Evolutionary conservation across 2,888 invertebrate genomes (phyloP).

Genomic region (Lutraria lutraria): DNA sequence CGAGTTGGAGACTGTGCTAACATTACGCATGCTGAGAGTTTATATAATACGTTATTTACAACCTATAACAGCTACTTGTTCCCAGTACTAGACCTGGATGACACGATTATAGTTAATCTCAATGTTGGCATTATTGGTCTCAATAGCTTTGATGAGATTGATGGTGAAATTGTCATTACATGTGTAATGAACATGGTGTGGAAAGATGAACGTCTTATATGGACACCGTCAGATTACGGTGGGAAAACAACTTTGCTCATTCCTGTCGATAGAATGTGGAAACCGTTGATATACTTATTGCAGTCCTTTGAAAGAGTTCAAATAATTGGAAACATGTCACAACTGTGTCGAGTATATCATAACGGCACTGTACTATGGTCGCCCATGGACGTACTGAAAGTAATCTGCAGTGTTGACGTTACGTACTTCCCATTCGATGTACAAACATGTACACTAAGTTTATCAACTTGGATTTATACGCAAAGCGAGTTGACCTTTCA

Average conservation of each 20-base stretch:
- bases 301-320: conserved; percentile 36
- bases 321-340: conserved; percentile 32
- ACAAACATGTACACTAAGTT: conserved; percentile 48
- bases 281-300: conserved; percentile 47
- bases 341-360: conserved; percentile 4
- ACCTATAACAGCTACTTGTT: conserved; percentile 45
- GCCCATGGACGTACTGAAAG: conserved; percentile 31
- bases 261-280: conserved; percentile 49
- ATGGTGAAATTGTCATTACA: conserved; percentile 45
- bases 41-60: conserved; percentile 37
- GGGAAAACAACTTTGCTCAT: conserved; percentile 30
- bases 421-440: conserved; percentile 62
- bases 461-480: neutral
- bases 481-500: neutral
- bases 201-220: conserved; percentile 45
- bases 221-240: conserved; percentile 56
- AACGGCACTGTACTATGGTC: conserved; percentile 49
- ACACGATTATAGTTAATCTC: conserved; percentile 24
- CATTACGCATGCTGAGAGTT: conserved; percentile 27
- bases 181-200: conserved; percentile 39
- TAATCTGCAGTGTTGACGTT: conserved; percentile 54
- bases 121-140: conserved; percentile 36
- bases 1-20: neutral
- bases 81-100: conserved; percentile 31
- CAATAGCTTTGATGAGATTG: conserved; percentile 58